phyloP scores from a whole-genome alignment of 2,797 vertebrate species.

The Dermochelys coriacea region DNA sequence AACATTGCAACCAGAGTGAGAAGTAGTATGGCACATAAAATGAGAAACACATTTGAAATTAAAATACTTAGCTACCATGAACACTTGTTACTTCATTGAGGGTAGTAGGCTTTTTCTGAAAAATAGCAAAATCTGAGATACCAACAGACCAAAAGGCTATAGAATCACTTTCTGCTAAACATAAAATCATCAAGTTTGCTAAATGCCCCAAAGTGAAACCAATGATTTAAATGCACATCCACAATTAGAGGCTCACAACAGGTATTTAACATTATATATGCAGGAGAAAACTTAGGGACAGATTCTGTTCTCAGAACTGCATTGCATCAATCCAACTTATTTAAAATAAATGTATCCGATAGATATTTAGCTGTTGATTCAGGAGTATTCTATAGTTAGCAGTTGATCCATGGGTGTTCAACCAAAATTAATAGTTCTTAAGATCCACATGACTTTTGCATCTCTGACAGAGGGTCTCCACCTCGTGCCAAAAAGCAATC shows the following conservation, averaged over 20 bases:
- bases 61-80: too few relatives aligned
- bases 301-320: not conserved
- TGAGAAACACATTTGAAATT: too few relatives aligned
- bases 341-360: not conserved
- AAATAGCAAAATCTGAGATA: too few relatives aligned
- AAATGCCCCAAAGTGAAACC: not conserved
- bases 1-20: too few relatives aligned
- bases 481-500: not conserved
- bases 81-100: too few relatives aligned
- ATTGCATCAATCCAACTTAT: too few relatives aligned
- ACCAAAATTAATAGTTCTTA: not conserved
- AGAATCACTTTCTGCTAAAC: not conserved
- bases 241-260: not conserved
- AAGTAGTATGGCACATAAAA: too few relatives aligned
- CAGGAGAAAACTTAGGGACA: not conserved
- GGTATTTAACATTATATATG: not conserved
- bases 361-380: not conserved
- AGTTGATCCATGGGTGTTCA: rapidly evolving
- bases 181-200: not conserved
- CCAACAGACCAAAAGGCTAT: too few relatives aligned
- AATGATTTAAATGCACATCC: rapidly evolving
- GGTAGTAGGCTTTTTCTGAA: too few relatives aligned
- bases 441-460: not conserved
- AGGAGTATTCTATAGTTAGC: not conserved
- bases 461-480: not conserved